A percentile compares a stretch with the other conserved stretches of the same genome.
phyloP scores from a whole-genome alignment of 2,888 invertebrate species.

The Spialia ferax region DNA sequence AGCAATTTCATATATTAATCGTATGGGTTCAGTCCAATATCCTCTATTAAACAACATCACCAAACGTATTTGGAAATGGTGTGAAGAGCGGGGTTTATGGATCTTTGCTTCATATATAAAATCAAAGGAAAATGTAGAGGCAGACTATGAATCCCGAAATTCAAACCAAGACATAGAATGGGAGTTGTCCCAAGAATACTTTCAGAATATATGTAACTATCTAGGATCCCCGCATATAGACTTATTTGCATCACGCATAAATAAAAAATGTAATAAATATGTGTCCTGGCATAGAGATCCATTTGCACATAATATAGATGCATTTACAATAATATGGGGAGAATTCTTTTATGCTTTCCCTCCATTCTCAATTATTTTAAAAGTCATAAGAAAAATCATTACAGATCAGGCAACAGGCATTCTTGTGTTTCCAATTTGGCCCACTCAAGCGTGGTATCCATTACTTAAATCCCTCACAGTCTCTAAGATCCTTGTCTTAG shows the following conservation, averaged over 20 bases:
- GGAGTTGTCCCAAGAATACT: background rate
- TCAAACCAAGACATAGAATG: background rate
- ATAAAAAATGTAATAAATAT: background rate
- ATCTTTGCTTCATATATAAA: background rate
- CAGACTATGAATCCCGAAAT: background rate
- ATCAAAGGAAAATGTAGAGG: background rate
- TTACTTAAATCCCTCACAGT: background rate
- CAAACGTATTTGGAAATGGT: background rate
- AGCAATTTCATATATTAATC: background rate
- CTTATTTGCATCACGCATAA: background rate
- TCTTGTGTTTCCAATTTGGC: background rate
- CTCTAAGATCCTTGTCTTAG: background rate
- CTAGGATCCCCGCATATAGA: background rate
- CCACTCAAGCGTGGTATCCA: background rate
- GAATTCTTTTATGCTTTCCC: conserved; percentile 4
- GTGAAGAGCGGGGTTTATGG: background rate
- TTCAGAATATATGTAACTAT: background rate
- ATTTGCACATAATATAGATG: background rate
- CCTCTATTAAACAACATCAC: background rate
- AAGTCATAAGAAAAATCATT: background rate
- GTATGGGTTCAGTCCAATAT: background rate
- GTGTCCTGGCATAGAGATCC: background rate
- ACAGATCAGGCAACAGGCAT: background rate
- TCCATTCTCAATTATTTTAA: background rate
- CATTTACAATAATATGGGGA: background rate